These are phyloP conservation scores for Drosophila borealis DNA, from an alignment of 2,888 invertebrate species.

Conservation along the genomic window DNA sequence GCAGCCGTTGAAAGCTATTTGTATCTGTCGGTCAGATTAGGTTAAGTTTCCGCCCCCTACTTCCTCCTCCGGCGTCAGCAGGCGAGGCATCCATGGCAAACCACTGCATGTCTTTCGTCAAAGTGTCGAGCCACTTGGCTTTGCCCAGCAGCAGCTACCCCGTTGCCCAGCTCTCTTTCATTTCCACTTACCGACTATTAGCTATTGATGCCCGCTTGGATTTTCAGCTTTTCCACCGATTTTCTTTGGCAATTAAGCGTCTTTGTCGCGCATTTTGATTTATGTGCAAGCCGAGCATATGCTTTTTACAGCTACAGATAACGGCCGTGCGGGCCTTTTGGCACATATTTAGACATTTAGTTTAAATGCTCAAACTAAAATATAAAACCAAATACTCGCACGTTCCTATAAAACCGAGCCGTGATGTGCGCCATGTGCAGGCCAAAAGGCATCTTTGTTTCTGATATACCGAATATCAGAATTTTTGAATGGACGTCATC, in stretches of 20 bases:
- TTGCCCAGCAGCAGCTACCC: neutral
- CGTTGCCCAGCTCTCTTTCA: neutral
- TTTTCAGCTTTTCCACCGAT: conserved; percentile 22
- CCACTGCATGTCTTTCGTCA: conserved; percentile 75
- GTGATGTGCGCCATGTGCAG: conserved; percentile 39
- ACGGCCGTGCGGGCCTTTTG: conserved; percentile 50
- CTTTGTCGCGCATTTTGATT: conserved; percentile 70
- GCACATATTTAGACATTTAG: conserved; percentile 65
- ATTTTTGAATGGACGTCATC: conserved; percentile 71
- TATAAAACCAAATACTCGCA: conserved; percentile 13
- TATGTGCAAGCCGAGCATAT: conserved; percentile 46
- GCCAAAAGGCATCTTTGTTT: conserved; percentile 41
- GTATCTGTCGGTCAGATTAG: conserved; percentile 81
- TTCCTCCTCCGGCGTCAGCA: conserved; percentile 7
- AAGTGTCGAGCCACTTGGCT: conserved; percentile 77
- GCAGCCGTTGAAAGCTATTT: conserved; percentile 73
- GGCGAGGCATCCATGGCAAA: conserved; percentile 40
- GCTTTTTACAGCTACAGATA: conserved; percentile 1
- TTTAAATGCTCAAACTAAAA: conserved; percentile 55
- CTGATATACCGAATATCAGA: conserved; percentile 35
- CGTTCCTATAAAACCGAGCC: neutral
- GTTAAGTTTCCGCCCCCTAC: conserved; percentile 60
- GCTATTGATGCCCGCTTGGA: conserved; percentile 63
- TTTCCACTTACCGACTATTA: conserved; percentile 53
- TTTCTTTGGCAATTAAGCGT: conserved; percentile 60